Evolutionary conservation across 2,113 vertebrate species (phyloP).

Genomic region (Dipodomys spectabilis): DNA sequence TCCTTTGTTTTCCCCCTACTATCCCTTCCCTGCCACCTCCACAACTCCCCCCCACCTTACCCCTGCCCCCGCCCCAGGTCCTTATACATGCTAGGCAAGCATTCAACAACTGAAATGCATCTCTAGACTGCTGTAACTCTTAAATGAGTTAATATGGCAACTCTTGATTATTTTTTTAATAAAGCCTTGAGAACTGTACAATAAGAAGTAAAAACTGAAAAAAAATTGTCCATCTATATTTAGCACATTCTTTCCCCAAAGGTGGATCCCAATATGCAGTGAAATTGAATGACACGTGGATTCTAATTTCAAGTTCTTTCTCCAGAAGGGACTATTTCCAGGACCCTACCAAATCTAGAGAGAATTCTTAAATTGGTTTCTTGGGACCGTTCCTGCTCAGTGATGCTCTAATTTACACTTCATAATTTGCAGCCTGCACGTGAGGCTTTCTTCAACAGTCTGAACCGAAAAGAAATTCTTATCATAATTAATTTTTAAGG

Average conservation of each 20-base stretch:
- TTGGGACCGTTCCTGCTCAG: conserved; percentile 80
- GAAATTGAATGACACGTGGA: conserved; percentile 63
- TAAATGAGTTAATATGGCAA: not conserved
- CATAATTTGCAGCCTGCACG: conserved; percentile 82
- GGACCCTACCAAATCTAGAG: conserved; percentile 76
- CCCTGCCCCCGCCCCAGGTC: too few species aligned
- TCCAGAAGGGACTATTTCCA: conserved; percentile 78
- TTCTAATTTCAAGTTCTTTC: conserved; percentile 75
- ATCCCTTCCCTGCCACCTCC: too few species aligned
- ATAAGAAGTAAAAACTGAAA: not conserved
- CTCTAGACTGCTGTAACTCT: not conserved
- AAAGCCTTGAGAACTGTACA: conserved; percentile 24
- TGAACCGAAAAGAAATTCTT: conserved; percentile 77
- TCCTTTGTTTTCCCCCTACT: too few species aligned
- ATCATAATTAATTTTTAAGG: conserved; percentile 85
- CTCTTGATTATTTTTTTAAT: not conserved
- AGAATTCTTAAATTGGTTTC: conserved; percentile 85
- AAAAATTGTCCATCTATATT: conserved; percentile 28
- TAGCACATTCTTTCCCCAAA: conserved; percentile 65
- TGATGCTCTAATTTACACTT: conserved; percentile 85
- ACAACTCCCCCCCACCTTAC: too few species aligned
- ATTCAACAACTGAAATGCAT: too few species aligned
- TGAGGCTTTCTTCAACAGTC: conserved; percentile 81
- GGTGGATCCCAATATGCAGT: conserved; percentile 41
- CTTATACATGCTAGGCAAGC: too few species aligned